Base-by-base conservation (phyloP, 2,113 vertebrate genomes). In the Hylia prasina region DNA sequence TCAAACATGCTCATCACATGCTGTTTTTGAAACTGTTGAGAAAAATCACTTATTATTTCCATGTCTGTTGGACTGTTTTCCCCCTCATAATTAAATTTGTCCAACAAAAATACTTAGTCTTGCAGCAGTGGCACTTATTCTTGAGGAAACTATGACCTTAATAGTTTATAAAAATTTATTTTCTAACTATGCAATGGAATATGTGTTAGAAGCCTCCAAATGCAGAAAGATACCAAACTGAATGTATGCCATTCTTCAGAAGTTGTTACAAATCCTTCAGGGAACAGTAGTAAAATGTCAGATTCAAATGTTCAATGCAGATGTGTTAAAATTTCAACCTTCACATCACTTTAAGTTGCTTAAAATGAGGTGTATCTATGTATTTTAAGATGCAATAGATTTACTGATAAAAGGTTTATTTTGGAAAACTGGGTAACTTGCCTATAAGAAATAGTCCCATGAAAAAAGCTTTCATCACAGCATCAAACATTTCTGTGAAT, bases 401-500 rank as follows among this genome's bases (percentile, higher is more conserved):
- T 86, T 63, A 73, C 27, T 25, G 30, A 73, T 54, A 61, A 73
- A 77, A 90, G 25, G 13, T 42, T 90, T 82, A 37, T 45, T 92
- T 93, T 53, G 25, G n/a, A 80, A 85, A 94, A 88, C 8, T 77
- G 31, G 22, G 3, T 53, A 73, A 82, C 58, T 90, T 89, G 71
- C 33, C 54, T 70, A 20, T 31, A 63, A 86, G 68, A 79, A 90
- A 81, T 12, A 90, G 37, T 50, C 47, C 73, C 71, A 77, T 73
- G 22, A 68, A 88, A 87, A 88, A 82, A 30, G 35, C 72, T 72
- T 88, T 82, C 39, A 68, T 61, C 57, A 96, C 94, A 95, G 93
- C 94, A 96, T 94, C 92, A 88, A 94, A 92, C 86, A 94, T 95
- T 96, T 94, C 88, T 93, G 92, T 88, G 89, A 94, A 94, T 56